Evolutionary conservation across 2,113 vertebrate species (phyloP).

Genomic region (Osmerus eperlanus): DNA sequence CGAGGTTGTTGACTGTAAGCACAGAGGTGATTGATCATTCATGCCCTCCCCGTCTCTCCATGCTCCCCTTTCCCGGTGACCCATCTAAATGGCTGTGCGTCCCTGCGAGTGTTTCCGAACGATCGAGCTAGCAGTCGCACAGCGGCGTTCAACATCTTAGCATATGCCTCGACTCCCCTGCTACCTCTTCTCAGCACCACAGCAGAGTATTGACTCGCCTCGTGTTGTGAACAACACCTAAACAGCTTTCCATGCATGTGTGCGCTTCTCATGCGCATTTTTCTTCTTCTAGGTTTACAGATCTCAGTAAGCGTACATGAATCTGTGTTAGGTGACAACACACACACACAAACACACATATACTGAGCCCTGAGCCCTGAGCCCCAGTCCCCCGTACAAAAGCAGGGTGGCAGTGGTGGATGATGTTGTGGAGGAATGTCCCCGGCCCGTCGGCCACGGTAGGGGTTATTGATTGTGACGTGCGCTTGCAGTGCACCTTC

Average conservation of each 20-base stretch:
- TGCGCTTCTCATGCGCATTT: too few species aligned
- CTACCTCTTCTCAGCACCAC: neutral
- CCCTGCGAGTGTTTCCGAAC: neutral
- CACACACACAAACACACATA: conserved; percentile 12
- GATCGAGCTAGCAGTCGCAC: neutral
- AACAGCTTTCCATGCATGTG: neutral
- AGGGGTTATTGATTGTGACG: conserved; percentile 74
- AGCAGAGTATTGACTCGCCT: neutral
- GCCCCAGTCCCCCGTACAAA: neutral
- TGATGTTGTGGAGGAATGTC: conserved; percentile 25
- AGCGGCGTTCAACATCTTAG: neutral
- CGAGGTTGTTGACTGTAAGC: conserved; percentile 54
- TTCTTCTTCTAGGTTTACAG: neutral
- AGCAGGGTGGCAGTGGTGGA: conserved; percentile 3
- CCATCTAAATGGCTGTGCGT: neutral
- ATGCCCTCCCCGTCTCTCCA: neutral
- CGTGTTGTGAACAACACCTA: neutral
- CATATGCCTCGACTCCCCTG: neutral
- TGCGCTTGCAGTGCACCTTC: conserved; percentile 80
- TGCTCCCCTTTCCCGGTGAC: neutral
- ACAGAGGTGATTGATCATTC: conserved; percentile 5
- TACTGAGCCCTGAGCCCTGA: neutral
- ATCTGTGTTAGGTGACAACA: neutral
- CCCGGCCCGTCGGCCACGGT: conserved; percentile 72
- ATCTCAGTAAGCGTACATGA: neutral